A percentile compares a stretch with the other conserved stretches of the same genome.
Evolutionary conservation across 1,140 invertebrate species (phyloP).

Genomic region (Sycophila sp.): DNA sequence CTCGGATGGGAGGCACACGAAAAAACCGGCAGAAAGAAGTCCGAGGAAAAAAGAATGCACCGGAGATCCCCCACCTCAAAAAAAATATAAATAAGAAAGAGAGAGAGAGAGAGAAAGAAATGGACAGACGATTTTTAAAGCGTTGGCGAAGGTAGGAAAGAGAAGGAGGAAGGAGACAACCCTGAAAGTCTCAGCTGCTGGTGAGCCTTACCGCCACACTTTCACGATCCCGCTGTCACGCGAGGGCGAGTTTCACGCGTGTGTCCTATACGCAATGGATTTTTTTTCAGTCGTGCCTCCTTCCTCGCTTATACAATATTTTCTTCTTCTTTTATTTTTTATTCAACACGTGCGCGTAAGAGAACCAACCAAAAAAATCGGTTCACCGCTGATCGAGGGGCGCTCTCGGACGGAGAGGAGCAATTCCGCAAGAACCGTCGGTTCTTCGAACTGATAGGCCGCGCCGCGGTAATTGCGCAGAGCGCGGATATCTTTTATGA

Average conservation of each 20-base stretch:
- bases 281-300: no score
- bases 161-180: constrained; percentile 56
- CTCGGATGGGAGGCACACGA: not conserved
- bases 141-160: constrained; percentile 37
- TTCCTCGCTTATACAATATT: not conserved
- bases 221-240: constrained; percentile 52
- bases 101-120: constrained; percentile 43
- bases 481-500: no score
- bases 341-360: no score
- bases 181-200: constrained; percentile 54
- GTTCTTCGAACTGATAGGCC: no score
- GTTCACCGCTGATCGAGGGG: no score
- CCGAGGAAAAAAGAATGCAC: constrained; percentile 23
- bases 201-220: constrained; percentile 55
- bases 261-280: not conserved
- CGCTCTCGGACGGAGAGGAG: no score
- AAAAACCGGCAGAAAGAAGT: not conserved
- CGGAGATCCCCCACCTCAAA: no score
- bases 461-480: no score
- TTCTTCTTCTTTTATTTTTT: not conserved
- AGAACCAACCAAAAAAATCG: no score
- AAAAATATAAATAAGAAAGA: no score
- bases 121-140: constrained; percentile 42
- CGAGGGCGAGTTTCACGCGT: not conserved
- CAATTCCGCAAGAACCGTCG: no score